Base-by-base conservation (phyloP, 2,888 invertebrate genomes). In the Agrochola litura region DNA sequence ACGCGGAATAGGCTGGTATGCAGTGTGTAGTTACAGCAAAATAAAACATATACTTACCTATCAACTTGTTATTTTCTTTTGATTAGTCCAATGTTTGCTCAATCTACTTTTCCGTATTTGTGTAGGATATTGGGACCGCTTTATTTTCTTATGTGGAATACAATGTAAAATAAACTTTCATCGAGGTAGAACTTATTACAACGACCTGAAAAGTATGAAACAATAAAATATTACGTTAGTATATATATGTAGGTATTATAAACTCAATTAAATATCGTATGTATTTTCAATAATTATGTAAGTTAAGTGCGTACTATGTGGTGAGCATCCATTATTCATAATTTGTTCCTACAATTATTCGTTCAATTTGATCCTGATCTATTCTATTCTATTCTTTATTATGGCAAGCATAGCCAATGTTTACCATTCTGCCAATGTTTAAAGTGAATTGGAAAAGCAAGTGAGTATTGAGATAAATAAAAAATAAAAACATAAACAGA, bases 71-170 rank as follows among this genome's bases (percentile, higher is more conserved):
- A 63, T 83, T 68, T 81, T 71, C 61, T 22, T 81, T 83, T 71
- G 58, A 81, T 81, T 81, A 79, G 46, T 30, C 6, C 79, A 41
- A 58, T 83, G 67, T 83, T 81, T 81, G 46, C 37, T 25, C 67
- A 79, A 68, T 67, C 41, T 58, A 63, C 37, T 69, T 78, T 71
- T 54, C 71, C 67, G 19, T 37, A 63, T 81, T 83, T 83, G 63
- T 64, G 78, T 79, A 83, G 58, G 67, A 83, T 71, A 78, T 81
- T 67, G 80, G 25, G 25, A n/a, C 6, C 49, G 19, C 16, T 79
- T 60, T 82, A 77, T 77, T 77, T 83, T 70, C 25, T 30, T 56
- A 49, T 69, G 14, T 22, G 16, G 12, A 82, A 66, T 61, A 61
- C 37, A 63, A 66, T 54, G 46, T 56, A 16, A 41, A 69, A 78